These are phyloP conservation scores for Xyrichtys novacula DNA, from an alignment of 2,797 vertebrate species.

Conservation along the genomic window DNA sequence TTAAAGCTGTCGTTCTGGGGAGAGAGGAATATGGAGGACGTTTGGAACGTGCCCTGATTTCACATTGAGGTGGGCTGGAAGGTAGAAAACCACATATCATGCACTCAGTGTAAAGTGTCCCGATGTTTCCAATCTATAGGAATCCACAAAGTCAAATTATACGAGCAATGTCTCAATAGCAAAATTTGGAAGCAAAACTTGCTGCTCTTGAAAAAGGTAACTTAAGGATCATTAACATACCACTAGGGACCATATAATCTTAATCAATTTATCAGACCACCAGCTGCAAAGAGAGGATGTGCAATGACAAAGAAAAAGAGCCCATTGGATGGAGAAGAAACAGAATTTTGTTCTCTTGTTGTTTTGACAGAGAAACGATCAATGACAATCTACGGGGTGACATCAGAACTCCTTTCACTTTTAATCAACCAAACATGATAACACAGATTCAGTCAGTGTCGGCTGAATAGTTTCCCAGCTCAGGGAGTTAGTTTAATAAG, in stretches of 20 bases:
- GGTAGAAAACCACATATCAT: conserved; percentile 20
- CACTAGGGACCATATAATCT: conserved; percentile 24
- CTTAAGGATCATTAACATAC: conserved; percentile 10
- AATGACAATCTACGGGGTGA: conserved; percentile 61
- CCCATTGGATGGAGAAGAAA: conserved; percentile 41
- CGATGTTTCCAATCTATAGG: background rate
- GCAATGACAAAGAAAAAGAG: conserved; percentile 31
- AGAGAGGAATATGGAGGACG: conserved; percentile 40
- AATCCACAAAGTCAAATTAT: background rate
- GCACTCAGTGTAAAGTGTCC: conserved; percentile 4
- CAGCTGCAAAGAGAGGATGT: conserved; percentile 43
- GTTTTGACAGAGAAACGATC: conserved; percentile 55
- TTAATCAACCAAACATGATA: conserved; percentile 65
- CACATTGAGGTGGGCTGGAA: conserved; percentile 15
- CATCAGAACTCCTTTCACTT: conserved; percentile 60
- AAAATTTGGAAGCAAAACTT: background rate
- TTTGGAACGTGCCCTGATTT: conserved; percentile 55
- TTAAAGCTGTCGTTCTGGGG: conserved; percentile 51
- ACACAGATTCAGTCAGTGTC: conserved; percentile 40
- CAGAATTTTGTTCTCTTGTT: conserved; percentile 48
- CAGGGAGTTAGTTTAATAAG: conserved; percentile 57
- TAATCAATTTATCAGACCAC: conserved; percentile 38
- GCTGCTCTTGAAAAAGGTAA: conserved; percentile 10
- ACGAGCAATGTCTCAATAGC: background rate
- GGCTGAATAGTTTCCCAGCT: conserved; percentile 45